These are phyloP conservation scores for Drosophila mayaguana DNA, from an alignment of 2,888 invertebrate genomes.

Conservation along the genomic window DNA sequence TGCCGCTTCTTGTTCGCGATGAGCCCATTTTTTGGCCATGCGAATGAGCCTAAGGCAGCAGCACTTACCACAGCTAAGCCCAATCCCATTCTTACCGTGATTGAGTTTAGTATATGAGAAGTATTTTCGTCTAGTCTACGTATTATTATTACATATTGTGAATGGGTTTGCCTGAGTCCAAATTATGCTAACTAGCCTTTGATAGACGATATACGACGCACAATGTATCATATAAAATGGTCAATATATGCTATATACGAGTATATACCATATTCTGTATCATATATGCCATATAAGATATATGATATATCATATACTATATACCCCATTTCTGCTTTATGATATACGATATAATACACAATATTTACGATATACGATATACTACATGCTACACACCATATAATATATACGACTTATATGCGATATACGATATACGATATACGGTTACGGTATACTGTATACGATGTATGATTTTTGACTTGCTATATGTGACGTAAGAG, in stretches of 20 bases:
- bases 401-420: not conserved
- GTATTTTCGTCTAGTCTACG: not conserved
- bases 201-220: too few relatives aligned
- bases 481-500: too few relatives aligned
- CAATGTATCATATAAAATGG: too few relatives aligned
- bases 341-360: not conserved
- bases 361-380: not conserved
- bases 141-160: not conserved
- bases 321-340: not conserved
- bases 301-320: not conserved
- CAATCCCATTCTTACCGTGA: not conserved
- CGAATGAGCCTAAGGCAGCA: slow-evolving; percentile 4
- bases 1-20: slow-evolving; percentile 19
- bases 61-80: slow-evolving; percentile 6
- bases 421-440: not conserved
- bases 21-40: slow-evolving; percentile 24
- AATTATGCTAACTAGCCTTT: not conserved
- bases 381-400: too few relatives aligned
- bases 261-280: too few relatives aligned
- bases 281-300: too few relatives aligned
- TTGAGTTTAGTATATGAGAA: too few relatives aligned
- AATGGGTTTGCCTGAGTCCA: not conserved
- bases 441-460: not conserved
- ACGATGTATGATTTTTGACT: not conserved
- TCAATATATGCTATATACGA: too few relatives aligned